Evolutionary conservation across 2,888 invertebrate genomes (phyloP).

Genomic region (Philhelius pedissequus): DNA sequence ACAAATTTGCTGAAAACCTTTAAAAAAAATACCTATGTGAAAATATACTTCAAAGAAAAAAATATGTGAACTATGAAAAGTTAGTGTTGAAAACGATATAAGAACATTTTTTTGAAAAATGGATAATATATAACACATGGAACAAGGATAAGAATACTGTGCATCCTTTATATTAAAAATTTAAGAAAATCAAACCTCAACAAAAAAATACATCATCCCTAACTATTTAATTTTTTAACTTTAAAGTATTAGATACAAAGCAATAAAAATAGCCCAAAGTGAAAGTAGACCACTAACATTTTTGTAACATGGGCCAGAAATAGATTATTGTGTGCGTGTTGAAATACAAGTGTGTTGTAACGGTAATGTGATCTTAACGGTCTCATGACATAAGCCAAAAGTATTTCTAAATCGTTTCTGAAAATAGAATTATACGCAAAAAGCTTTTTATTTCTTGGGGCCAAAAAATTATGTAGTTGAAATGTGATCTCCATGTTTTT

Average conservation of each 20-base stretch:
- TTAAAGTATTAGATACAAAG: background rate
- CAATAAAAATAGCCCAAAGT: background rate
- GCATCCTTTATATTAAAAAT: no score
- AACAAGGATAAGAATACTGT: background rate
- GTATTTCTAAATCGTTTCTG: slow-evolving; percentile 18
- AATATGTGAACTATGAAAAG: background rate
- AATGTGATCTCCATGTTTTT: slow-evolving; percentile 31
- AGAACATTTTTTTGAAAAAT: background rate
- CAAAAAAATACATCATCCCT: background rate
- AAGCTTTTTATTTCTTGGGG: background rate
- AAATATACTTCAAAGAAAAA: background rate
- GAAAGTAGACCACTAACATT: background rate
- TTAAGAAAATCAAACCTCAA: no score
- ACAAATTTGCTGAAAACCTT: slow-evolving; percentile 35
- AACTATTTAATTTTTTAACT: background rate
- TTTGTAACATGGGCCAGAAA: slow-evolving; percentile 8
- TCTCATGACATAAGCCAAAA: slow-evolving; percentile 39
- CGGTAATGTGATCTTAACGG: slow-evolving; percentile 47
- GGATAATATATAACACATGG: slow-evolving; percentile 24
- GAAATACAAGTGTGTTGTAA: slow-evolving; percentile 25
- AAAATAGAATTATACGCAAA: slow-evolving; percentile 37
- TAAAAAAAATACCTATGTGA: slow-evolving; percentile 2
- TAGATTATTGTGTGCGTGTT: slow-evolving; percentile 37
- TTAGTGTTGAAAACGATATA: background rate
- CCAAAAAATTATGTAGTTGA: background rate